These are phyloP conservation scores for Epinephelus fuscoguttatus DNA, from an alignment of 2,113 vertebrate species.

Conservation along the genomic window DNA sequence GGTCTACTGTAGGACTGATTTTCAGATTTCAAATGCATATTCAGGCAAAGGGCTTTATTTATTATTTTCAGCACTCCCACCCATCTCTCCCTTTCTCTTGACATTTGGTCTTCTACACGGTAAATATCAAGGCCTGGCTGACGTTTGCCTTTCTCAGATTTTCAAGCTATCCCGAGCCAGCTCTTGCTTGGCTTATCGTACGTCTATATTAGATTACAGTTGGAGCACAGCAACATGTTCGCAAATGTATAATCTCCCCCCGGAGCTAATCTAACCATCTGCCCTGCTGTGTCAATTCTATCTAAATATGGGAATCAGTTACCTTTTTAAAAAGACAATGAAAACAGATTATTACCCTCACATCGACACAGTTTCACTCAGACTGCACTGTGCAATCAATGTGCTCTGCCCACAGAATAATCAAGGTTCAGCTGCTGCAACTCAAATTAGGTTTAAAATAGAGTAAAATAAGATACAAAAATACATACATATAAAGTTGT, in stretches of 20 bases:
- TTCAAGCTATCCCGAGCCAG: conserved; percentile 20
- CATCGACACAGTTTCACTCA: neutral
- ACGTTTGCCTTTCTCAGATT: conserved; percentile 37
- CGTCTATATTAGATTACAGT: conserved; percentile 16
- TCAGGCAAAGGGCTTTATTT: conserved; percentile 11
- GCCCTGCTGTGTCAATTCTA: neutral
- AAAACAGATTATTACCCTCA: conserved; percentile 8
- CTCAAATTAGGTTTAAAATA: neutral
- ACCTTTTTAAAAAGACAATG: neutral
- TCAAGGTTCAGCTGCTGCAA: neutral
- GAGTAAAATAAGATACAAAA: no score
- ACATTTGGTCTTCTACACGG: conserved; percentile 30
- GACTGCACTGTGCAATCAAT: neutral
- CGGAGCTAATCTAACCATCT: conserved; percentile 15
- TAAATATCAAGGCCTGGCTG: conserved; percentile 45
- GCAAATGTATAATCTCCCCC: neutral
- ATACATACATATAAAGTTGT: neutral
- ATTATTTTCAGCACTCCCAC: neutral
- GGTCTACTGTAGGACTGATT: no score
- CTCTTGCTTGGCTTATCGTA: conserved; percentile 1
- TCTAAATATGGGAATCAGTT: neutral
- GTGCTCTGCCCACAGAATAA: neutral
- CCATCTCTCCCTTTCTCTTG: neutral
- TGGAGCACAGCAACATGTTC: conserved; percentile 39
- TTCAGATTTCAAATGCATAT: conserved; percentile 4